A percentile compares a stretch with the other conserved stretches of the same genome.
Evolutionary conservation across 2,113 vertebrate genomes (phyloP).

Genomic region (human (Homo sapiens)): GRCh38 chr9:83069501-83070000

Average conservation of each 20-base stretch:
- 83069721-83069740: neutral
- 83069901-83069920: neutral
- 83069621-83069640: neutral
- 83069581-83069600: neutral
- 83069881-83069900: neutral
- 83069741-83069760: neutral
- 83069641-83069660: neutral
- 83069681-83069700: neutral
- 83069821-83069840: neutral
- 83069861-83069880: neutral
- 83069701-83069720: neutral
- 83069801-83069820: neutral
- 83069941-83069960: neutral
- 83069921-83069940: neutral
- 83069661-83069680: neutral
- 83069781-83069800: neutral
- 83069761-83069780: neutral
- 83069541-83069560: neutral
- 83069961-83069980: neutral
- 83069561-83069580: neutral
- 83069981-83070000: neutral
- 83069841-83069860: neutral
- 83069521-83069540: neutral
- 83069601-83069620: neutral
- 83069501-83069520: neutral